Evolutionary conservation across 2,797 vertebrate genomes (phyloP).

Genomic region (Botia almorhae): DNA sequence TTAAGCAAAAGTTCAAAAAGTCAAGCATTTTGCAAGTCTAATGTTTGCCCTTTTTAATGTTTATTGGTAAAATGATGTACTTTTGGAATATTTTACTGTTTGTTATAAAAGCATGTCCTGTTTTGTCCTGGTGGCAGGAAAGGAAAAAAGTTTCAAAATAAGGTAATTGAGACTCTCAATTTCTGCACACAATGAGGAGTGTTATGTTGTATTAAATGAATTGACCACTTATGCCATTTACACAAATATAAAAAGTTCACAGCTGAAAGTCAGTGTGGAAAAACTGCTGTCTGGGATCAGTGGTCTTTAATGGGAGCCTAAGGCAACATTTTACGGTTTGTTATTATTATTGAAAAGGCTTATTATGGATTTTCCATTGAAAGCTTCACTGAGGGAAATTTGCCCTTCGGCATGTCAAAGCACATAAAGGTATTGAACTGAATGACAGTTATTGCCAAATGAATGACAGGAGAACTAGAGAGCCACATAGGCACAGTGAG

Average conservation of each 20-base stretch:
- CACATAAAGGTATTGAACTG: conserved; percentile 38
- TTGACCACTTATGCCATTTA: not conserved
- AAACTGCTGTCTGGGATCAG: conserved; percentile 39
- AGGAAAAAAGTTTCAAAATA: not conserved
- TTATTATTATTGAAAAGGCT: conserved; percentile 35
- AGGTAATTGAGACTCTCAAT: conserved; percentile 7
- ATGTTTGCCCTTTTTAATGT: not conserved
- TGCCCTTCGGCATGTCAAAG: conserved; percentile 30
- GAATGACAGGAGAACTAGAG: not conserved
- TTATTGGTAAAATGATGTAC: not conserved
- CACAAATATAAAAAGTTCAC: conserved; percentile 8
- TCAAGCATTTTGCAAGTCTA: not conserved
- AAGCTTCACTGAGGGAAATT: conserved; percentile 26
- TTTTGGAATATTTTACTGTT: not conserved
- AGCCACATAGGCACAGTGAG: not conserved
- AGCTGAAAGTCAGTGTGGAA: conserved; percentile 34
- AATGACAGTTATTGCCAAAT: conserved; percentile 12
- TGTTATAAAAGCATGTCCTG: not conserved
- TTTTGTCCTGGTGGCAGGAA: not conserved
- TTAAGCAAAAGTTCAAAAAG: not conserved
- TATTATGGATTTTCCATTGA: conserved; percentile 47
- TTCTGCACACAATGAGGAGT: not conserved
- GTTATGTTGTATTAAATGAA: not conserved
- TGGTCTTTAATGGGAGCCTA: conserved; percentile 33
- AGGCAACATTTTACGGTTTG: conserved; percentile 41